Conservation (phyloP, 2,113 vertebrate species). For the Nansenia antarctica region DNA sequence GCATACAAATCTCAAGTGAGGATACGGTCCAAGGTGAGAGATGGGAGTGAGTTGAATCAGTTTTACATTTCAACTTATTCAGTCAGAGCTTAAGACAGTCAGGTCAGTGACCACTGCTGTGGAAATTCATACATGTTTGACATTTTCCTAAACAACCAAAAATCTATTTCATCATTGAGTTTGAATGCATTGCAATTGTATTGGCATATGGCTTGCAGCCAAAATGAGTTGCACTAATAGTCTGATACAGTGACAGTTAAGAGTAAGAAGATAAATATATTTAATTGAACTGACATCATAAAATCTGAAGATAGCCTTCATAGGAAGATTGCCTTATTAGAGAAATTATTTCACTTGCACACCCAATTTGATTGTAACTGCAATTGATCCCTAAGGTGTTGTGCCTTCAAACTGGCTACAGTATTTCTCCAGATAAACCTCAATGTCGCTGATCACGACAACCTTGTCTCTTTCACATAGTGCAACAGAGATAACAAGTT, state of each 20-base stretch:
- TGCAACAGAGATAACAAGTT: conserved; percentile 38
- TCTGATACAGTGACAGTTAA: background rate
- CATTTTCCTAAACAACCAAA: conserved; percentile 10
- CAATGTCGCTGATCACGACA: conserved; percentile 12
- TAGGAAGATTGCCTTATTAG: background rate
- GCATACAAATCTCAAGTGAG: too few relatives aligned
- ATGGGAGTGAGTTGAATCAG: background rate
- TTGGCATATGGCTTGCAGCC: conserved; percentile 18
- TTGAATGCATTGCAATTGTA: background rate
- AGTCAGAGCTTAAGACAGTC: conserved; percentile 34
- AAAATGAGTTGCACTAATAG: conserved; percentile 22
- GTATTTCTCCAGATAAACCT: conserved; percentile 50
- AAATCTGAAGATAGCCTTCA: background rate
- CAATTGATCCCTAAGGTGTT: conserved; percentile 36
- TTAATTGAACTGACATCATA: conserved; percentile 11
- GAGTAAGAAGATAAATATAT: background rate
- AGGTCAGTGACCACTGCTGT: conserved; percentile 22
- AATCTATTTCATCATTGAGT: background rate
- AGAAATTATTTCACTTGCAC: conserved; percentile 6
- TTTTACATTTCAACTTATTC: too few relatives aligned
- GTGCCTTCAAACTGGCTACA: conserved; percentile 41
- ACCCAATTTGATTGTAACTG: conserved; percentile 57
- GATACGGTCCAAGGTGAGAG: too few relatives aligned
- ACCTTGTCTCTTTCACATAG: conserved; percentile 14
- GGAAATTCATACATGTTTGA: background rate